Percentiles rank a stretch among this genome's conserved stretches.
Conservation (phyloP, 2,888 invertebrate genomes). For the Lydus trimaculatus region DNA sequence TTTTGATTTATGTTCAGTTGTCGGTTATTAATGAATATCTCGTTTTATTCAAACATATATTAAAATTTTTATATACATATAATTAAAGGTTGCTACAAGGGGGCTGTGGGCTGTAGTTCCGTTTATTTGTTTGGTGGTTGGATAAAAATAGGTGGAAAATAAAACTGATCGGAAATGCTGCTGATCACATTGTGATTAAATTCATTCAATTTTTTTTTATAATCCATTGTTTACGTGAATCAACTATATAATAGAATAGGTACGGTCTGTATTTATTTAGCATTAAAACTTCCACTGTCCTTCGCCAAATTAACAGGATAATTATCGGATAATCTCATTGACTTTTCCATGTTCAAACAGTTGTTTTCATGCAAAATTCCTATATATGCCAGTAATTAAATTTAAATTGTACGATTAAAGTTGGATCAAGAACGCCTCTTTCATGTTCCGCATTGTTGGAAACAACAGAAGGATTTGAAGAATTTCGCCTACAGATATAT, state of each 20-base stretch:
- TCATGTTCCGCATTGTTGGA: conserved; percentile 1
- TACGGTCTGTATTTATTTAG: neutral
- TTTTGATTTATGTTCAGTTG: conserved; percentile 39
- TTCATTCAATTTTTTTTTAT: conserved; percentile 23
- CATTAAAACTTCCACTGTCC: neutral
- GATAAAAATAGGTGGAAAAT: neutral
- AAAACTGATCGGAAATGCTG: conserved; percentile 27
- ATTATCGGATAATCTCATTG: neutral
- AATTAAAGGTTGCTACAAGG: conserved; percentile 40
- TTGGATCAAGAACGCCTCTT: neutral
- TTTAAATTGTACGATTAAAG: neutral
- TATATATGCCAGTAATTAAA: too few relatives aligned
- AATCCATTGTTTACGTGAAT: conserved; percentile 21
- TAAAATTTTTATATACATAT: conserved; percentile 41
- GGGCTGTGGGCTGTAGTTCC: conserved; percentile 50
- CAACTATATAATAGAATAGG: neutral
- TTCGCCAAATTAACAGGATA: too few relatives aligned
- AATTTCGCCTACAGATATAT: neutral
- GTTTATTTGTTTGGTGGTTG: conserved; percentile 44
- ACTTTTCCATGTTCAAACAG: too few relatives aligned
- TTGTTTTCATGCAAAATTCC: too few relatives aligned
- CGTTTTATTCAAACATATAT: conserved; percentile 35
- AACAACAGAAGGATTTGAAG: neutral
- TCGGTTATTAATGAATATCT: conserved; percentile 43
- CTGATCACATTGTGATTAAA: conserved; percentile 20